Evolutionary conservation across 2,797 vertebrate genomes (phyloP), one percentile per base, ranked within the genome.

Genomic region (Gastrophryne carolinensis): DNA sequence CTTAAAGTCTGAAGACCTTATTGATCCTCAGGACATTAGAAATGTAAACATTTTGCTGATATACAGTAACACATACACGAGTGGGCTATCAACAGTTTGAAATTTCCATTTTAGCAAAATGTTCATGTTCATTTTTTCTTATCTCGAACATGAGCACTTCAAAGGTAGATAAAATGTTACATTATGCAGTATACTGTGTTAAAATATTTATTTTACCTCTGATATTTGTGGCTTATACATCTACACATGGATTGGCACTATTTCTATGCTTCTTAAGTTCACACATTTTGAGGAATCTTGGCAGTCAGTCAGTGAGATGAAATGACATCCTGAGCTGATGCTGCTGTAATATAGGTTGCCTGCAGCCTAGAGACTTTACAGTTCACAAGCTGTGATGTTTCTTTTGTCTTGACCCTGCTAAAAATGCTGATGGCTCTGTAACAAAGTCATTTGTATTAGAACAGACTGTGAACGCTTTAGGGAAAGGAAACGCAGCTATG

Each of bases 381-480:
- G 61, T 72, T 78, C 68, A 66, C 75, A 72, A 72, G 61, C 75
- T 72, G 68, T 78, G 75, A 66, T 78, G 68, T 72, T 78, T 78
- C 75, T 65, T 78, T 78, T 78, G 75, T 78, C 75, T 78, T 78
- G 68, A 78, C 75, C 68, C 75, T 78, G 75, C 72, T 72, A 61
- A 60, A 78, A 72, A 60, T 78, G 75, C 75, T 72, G 75, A 78
- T 72, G 53, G 53, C 53, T 64, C 53, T 78, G 53, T 78, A 78
- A 72, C 68, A 66, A 63, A 78, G 39, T 65, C 53, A 72, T 72
- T 66, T 78, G 68, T 72, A 78, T 78, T 78, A 57, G 62, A 78
- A 78, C 39, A 78, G 75, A 60, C 60, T 72, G 62, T 56, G 63
- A 66, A 39, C 49, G 15, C 68, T 78, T 23, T 52, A 72, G 53